A percentile compares a stretch with the other conserved stretches of the same genome.
Evolutionary conservation across 2,797 vertebrate species (phyloP).

Genomic region (Mallotus villosus): DNA sequence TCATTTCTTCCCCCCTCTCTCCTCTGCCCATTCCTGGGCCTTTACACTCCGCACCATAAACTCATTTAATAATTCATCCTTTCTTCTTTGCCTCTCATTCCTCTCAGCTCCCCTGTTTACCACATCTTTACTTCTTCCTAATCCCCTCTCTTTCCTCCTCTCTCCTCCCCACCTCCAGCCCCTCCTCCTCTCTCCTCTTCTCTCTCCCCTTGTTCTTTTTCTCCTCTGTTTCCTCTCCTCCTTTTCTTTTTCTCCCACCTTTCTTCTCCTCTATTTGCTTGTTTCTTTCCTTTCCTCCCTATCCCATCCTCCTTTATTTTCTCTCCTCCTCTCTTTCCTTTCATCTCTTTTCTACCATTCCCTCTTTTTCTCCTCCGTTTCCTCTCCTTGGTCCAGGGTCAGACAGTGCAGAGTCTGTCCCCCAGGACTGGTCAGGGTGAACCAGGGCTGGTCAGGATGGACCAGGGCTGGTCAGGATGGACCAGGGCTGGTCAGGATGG

Average conservation of each 20-base stretch:
- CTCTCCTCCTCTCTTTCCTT: neutral
- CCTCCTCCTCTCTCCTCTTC: neutral
- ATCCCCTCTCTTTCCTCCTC: neutral
- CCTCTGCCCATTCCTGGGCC: too few relatives aligned
- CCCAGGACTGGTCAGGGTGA: neutral
- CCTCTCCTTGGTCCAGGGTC: neutral
- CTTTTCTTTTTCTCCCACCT: too few relatives aligned
- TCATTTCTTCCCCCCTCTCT: too few relatives aligned
- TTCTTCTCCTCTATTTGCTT: too few relatives aligned
- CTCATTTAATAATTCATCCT: neutral
- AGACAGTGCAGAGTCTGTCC: neutral
- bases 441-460: too few relatives aligned
- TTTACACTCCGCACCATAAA: neutral
- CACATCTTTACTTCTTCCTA: neutral
- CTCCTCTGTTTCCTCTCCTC: too few relatives aligned
- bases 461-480: neutral
- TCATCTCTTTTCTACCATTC: too few relatives aligned
- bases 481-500: too few relatives aligned
- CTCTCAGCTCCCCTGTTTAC: neutral
- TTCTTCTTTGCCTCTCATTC: neutral
- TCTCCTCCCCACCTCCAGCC: neutral
- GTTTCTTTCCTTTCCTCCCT: neutral
- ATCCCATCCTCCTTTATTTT: neutral
- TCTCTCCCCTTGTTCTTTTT: neutral
- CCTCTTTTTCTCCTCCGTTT: neutral